phyloP scores from a whole-genome alignment of 2,888 invertebrate genomes.

The Romanomermis culicivorax region DNA sequence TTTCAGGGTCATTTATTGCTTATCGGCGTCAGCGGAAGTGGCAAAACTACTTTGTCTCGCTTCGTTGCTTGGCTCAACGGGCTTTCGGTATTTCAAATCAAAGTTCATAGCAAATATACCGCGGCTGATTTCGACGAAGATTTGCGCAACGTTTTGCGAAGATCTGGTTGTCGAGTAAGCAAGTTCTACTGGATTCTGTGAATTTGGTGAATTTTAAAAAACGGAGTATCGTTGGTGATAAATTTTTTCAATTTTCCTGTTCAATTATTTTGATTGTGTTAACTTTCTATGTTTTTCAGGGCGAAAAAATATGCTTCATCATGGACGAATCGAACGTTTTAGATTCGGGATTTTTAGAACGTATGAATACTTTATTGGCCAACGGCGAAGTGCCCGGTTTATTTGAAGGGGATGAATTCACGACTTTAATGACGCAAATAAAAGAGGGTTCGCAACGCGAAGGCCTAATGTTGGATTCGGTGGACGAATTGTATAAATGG shows the following conservation, averaged over 20 bases:
- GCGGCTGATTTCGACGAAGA: slow-evolving; percentile 98
- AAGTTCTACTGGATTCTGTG: too few species aligned
- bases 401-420: slow-evolving; percentile 69
- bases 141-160: slow-evolving; percentile 43
- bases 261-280: too few species aligned
- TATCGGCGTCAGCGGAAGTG: slow-evolving; percentile 95
- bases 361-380: slow-evolving; percentile 94
- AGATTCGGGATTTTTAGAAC: slow-evolving; percentile 91
- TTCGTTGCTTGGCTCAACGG: slow-evolving; percentile 99
- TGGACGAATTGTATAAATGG: slow-evolving; percentile 98
- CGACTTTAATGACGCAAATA: slow-evolving; percentile 96
- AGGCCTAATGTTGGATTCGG: slow-evolving; percentile 91
- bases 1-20: slow-evolving; percentile 78
- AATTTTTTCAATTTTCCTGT: too few species aligned
- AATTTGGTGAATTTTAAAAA: too few species aligned
- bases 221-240: too few species aligned
- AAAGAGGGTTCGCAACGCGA: slow-evolving; percentile 95
- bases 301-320: slow-evolving; percentile 96
- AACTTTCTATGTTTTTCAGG: slow-evolving; percentile 36
- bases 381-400: slow-evolving; percentile 61
- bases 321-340: slow-evolving; percentile 95
- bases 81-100: slow-evolving; percentile 92
- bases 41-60: slow-evolving; percentile 91
- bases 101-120: slow-evolving; percentile 96
- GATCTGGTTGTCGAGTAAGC: slow-evolving; percentile 33